Evolutionary conservation across 2,888 invertebrate genomes (phyloP), one percentile per base, ranked within the genome.

Genomic region (Drosophila pegasa): DNA sequence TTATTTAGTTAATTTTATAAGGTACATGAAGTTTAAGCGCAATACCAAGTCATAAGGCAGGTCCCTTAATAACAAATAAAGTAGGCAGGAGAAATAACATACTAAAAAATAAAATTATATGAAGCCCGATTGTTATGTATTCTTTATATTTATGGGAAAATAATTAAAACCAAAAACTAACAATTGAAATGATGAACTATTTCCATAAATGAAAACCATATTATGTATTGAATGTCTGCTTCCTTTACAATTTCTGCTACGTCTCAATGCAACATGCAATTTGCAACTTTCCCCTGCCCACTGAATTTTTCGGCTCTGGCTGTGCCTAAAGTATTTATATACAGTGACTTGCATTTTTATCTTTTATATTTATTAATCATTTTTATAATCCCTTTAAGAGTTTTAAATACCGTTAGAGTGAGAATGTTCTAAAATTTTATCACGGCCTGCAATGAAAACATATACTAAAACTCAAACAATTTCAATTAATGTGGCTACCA

Each of bases 1-100:
- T 16, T 72, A 55, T 64, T 55, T 52, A 69, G 12, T 84, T 73
- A 81, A 87, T 73, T 74, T 81, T 88, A 85, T 84, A 85, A 88
- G 87, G 87, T 87, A 88, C 89, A 65, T 85, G 80, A 78, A 74
- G 82, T 84, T 78, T 87, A 87, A 81, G 89, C 89, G 86, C 87
- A 84, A 88, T 81, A 75, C 66, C 61, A 37, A 67, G 75, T 57
- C 66, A 66, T 73, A 71, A 75, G 68, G 66, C 38, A 31, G 59
- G 55, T 62, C 54, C 45, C 60, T 27, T 33, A 40, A 16, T 27
- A 40, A 48, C 18, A 52, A 70, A 41, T 31, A 20, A 14, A 40
- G 18, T 16, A 45, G 31, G n/a, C 33, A 22, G 54, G 41, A 16
- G 4, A 40, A 27, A 27, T 18, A 50, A 56, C 16, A 18, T 38